A percentile compares a stretch with the other conserved stretches of the same genome.
Conservation (phyloP, 2,797 vertebrate species). For the Cryptoblepharus egeriae region DNA sequence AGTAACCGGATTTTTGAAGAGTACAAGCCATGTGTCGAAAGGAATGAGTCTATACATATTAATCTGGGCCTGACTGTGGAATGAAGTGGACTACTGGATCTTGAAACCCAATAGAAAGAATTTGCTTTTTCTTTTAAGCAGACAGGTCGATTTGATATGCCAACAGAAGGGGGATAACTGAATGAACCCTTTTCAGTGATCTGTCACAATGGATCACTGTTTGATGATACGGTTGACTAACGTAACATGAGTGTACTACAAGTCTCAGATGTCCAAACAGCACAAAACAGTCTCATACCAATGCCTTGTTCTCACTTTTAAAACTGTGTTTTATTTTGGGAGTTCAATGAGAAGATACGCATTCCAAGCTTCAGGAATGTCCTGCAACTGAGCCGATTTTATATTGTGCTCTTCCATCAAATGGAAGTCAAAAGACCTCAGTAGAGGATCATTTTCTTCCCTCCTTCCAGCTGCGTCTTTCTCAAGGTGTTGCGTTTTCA, state of each 20-base stretch:
- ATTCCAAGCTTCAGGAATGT: constrained; percentile 26
- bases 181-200: constrained; percentile 10
- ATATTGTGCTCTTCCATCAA: constrained; percentile 10
- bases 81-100: not conserved
- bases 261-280: constrained; percentile 13
- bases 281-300: constrained; percentile 12
- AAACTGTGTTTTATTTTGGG: constrained; percentile 7
- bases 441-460: not conserved
- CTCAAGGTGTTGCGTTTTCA: not conserved
- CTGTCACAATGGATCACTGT: constrained; percentile 32
- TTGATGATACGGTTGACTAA: constrained; percentile 18
- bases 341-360: constrained; percentile 15
- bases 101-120: not conserved
- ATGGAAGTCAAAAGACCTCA: constrained; percentile 10
- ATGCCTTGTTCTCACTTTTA: not conserved
- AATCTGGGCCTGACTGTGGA: not conserved
- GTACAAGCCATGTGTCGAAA: not conserved
- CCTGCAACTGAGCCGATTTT: not conserved
- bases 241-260: not conserved
- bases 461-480: not conserved
- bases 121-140: constrained; percentile 11
- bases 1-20: constrained; percentile 37
- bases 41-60: not conserved
- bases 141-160: constrained; percentile 17
- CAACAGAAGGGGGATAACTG: not conserved